Conservation (phyloP, 2,113 vertebrate genomes). For the Ochotona curzoniae region DNA sequence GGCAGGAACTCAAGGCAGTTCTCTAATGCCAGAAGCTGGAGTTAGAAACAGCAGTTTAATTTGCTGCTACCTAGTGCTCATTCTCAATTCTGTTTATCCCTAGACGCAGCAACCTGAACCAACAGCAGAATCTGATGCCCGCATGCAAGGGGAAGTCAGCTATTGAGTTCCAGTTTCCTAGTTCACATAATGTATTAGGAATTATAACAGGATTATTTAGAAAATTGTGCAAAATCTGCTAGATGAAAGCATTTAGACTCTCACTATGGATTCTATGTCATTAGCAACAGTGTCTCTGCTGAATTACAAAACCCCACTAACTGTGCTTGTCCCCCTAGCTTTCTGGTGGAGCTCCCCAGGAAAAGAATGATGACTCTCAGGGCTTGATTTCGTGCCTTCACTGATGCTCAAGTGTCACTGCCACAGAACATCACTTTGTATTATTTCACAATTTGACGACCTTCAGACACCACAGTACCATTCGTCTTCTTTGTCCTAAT, state of each 20-base stretch:
- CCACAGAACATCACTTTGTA: neutral
- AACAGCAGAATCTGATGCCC: neutral
- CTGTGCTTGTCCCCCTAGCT: neutral
- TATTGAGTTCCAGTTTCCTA: neutral
- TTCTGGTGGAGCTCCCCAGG: neutral
- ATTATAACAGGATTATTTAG: neutral
- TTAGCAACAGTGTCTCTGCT: neutral
- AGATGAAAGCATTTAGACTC: neutral
- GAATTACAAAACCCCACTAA: neutral
- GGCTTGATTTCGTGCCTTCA: neutral
- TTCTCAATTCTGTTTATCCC: neutral
- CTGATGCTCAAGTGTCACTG: neutral
- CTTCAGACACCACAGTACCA: neutral
- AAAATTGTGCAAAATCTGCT: neutral
- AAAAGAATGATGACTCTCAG: neutral
- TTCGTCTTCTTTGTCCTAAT: slow-evolving; percentile 21
- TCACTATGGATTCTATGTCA: neutral
- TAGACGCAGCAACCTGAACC: neutral
- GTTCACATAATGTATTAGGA: neutral
- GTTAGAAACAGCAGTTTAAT: too few relatives aligned
- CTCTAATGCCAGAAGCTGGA: too few relatives aligned
- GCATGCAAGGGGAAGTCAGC: neutral
- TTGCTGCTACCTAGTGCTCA: too few relatives aligned
- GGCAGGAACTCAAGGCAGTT: too few relatives aligned
- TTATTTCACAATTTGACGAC: neutral